Evolutionary conservation across 1,140 invertebrate species (phyloP).

Genomic region (Calliopsis andreniformis): DNA sequence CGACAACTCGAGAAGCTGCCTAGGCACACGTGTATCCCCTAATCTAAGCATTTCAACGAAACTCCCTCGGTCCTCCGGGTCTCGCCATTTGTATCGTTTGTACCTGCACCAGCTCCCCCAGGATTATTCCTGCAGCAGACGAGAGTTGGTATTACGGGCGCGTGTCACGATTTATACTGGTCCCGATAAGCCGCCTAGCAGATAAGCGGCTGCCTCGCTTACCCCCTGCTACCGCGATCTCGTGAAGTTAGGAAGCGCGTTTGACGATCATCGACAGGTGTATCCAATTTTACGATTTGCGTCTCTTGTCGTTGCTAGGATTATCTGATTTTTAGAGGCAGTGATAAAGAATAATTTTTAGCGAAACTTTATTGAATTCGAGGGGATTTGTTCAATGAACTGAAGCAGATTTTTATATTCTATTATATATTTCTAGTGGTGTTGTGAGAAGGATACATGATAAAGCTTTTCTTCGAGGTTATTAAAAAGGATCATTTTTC

Average conservation of each 20-base stretch:
- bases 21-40: slow-evolving; percentile 18
- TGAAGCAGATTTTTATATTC: no score
- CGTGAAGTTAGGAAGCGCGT: slow-evolving; percentile 19
- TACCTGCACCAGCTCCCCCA: slow-evolving; percentile 44
- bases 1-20: not conserved
- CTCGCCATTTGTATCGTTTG: slow-evolving; percentile 60
- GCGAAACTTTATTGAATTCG: not conserved
- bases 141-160: slow-evolving; percentile 43
- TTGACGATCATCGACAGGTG: slow-evolving; percentile 46
- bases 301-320: not conserved
- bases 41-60: slow-evolving; percentile 30
- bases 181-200: slow-evolving; percentile 62
- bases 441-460: no score
- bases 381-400: not conserved
- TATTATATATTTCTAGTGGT: no score
- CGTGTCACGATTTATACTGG: slow-evolving; percentile 61
- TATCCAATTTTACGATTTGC: slow-evolving; percentile 11
- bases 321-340: not conserved
- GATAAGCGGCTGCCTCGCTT: slow-evolving; percentile 47
- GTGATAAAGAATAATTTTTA: not conserved
- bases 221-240: not conserved
- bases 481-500: no score
- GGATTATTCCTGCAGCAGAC: slow-evolving; percentile 61
- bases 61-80: slow-evolving; percentile 42
- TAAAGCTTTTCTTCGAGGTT: no score